Base-by-base conservation (phyloP, 1,140 invertebrate species). In the Sitophilus oryzae region DNA sequence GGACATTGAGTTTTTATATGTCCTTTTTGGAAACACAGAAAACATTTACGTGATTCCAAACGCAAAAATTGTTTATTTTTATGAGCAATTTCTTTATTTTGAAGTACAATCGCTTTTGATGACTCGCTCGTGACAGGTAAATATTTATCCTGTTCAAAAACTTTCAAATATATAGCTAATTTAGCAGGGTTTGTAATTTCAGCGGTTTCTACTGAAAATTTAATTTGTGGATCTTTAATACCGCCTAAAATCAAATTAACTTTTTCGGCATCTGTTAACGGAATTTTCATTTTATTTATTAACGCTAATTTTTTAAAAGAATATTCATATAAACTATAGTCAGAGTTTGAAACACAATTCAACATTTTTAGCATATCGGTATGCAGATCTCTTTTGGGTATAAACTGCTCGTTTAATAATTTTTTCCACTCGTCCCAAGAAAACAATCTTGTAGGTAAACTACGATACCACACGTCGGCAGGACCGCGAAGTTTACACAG, bases 161-260 rank as follows among this genome's bases (percentile, higher is more conserved):
- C 22, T 56, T 40, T 51, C 8, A 56, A 51, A 42, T 56, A 43
- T 21, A 9, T 14, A 2, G 47, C 55, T 44, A 56, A 41, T 20
- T 36, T 34, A 3, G 2, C 2, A 6, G 55, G 55, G 10, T 57
- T 38, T 3, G 0, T 1, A 19, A 57, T 52, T 21, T 36, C 55
- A 0, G 55, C 55, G 0, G 49, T 46, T 36, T 52, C 48, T 1
- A 57, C 38, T 8, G 55, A 52, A 25, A 57, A 52, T 45, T 45
- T 52, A 16, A 57, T 52, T 44, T 57, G 48, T 20, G 43, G n/a
- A 34, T 58, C 35, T 10, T 15, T 35, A 35, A 58, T 58, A 5
- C 25, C 42, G 3, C 41, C 42, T 34, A 58, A 16, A n/a, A 58
- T 58, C 38, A 58, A 43, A 58, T 40, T 52, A 0, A 52, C 35